Percentiles rank a stretch among this genome's conserved stretches.
Evolutionary conservation across 2,888 invertebrate genomes (phyloP).

Genomic region (Eristalinus aeneus): DNA sequence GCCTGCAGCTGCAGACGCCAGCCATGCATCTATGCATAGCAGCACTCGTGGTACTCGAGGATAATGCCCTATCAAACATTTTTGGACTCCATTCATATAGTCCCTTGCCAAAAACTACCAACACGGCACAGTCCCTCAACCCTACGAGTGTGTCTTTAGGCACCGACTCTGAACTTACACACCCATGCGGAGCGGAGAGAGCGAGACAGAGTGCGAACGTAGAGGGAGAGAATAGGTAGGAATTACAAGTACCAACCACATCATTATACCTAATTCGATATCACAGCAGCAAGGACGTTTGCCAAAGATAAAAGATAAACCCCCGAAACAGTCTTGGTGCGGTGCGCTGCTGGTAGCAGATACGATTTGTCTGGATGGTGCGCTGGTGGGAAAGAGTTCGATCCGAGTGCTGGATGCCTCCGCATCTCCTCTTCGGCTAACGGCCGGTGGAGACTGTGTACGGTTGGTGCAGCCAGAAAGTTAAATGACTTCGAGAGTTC

Average conservation of each 20-base stretch:
- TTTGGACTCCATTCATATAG: conserved; percentile 68
- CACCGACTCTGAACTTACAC: not conserved
- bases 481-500: conserved; percentile 69
- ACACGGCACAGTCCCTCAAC: conserved; percentile 50
- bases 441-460: not conserved
- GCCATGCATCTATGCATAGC: conserved; percentile 22
- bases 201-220: not conserved
- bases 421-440: conserved; percentile 18
- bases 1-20: not conserved
- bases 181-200: not conserved
- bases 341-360: conserved; percentile 10
- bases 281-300: conserved; percentile 66
- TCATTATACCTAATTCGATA: conserved; percentile 71
- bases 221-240: conserved; percentile 20
- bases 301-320: conserved; percentile 70
- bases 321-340: conserved; percentile 53
- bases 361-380: conserved; percentile 20
- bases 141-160: conserved; percentile 23
- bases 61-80: conserved; percentile 69
- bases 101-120: conserved; percentile 66
- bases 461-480: conserved; percentile 51
- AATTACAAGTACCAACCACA: conserved; percentile 70
- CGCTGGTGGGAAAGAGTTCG: conserved; percentile 46
- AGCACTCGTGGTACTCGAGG: conserved; percentile 56
- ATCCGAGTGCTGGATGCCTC: conserved; percentile 38